phyloP scores from a whole-genome alignment of 2,888 invertebrate species.

The Cephus spinipes region DNA sequence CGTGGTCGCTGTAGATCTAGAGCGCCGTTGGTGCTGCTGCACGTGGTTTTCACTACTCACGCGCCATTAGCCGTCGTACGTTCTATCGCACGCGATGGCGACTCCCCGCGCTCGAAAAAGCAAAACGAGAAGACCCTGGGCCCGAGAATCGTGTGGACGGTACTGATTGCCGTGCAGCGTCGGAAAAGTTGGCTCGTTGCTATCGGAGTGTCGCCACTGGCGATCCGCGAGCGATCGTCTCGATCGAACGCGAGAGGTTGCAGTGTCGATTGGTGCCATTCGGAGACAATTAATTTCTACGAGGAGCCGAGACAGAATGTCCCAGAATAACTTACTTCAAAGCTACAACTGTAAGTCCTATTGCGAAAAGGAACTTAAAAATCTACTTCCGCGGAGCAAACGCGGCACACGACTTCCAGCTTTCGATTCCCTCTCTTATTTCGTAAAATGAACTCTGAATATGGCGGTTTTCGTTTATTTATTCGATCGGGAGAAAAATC shows the following conservation, averaged over 20 bases:
- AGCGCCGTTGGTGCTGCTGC: no score
- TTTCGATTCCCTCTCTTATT: constrained; percentile 15
- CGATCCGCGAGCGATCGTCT: constrained; percentile 1
- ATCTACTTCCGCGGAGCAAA: background rate
- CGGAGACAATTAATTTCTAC: constrained; percentile 17
- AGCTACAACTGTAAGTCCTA: constrained; percentile 54
- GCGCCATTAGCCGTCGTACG: no score
- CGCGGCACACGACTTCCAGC: background rate
- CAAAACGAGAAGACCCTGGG: no score
- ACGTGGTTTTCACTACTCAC: no score
- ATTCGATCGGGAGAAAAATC: constrained; percentile 41
- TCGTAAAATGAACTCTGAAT: constrained; percentile 55
- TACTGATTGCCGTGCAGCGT: background rate
- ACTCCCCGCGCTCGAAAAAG: no score
- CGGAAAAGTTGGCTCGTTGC: background rate
- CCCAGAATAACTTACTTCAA: constrained; percentile 50
- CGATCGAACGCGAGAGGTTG: background rate
- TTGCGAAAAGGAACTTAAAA: background rate
- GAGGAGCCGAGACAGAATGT: constrained; percentile 32
- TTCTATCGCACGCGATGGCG: no score
- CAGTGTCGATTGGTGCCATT: constrained; percentile 31
- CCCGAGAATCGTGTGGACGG: background rate
- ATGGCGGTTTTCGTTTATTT: constrained; percentile 65
- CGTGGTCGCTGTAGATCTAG: no score
- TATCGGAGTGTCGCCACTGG: background rate